Evolutionary conservation across 2,888 invertebrate species (phyloP), one percentile per base, ranked within the genome.

Genomic region (Caenorhabditis sp.): DNA sequence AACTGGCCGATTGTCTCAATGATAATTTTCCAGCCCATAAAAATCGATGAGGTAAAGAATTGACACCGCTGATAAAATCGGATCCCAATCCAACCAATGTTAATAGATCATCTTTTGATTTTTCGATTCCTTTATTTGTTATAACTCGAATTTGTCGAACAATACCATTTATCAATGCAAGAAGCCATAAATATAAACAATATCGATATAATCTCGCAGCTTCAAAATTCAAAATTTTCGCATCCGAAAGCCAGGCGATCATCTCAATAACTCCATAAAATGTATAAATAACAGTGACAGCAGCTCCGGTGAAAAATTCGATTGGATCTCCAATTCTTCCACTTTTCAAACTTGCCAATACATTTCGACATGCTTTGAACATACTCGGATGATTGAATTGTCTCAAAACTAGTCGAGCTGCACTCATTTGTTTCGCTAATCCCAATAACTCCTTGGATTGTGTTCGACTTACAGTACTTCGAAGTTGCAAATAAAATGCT

Each of bases 351-450:
- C 63, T 58, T 62, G 65, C 61, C 24, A 74, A 26, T n/a, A 79
- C 61, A 55, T 72, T 69, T 17, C 67, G 62, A 53, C 76, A 80
- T 6, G 83, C 79, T 53, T 79, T 78, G 50, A 84, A 53, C 81
- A 84, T 79, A 14, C 74, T 64, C 0, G 79, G 78, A 58, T 83
- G 83, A 65, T 84, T 84, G 67, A 84, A 81, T 57, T 84, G 84
- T 12, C 84, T 63, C 54, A 81, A 58, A 26, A 82, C 76, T 1
- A 80, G 65, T 27, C 83, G 77, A 26, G 81, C 74, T 2, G 72
- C 55, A 55, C 81, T 79, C 21, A 83, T 53, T 57, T 83, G 83
- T 57, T 83, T 83, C 5, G 83, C 83, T 19, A 83, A 59, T 1
- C 77, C 81, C 43, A 83, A 63, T 50, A 80, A 54, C 21, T 73